phyloP scores from a whole-genome alignment of 1,140 invertebrate species.

The Hylaeus volcanicus region DNA sequence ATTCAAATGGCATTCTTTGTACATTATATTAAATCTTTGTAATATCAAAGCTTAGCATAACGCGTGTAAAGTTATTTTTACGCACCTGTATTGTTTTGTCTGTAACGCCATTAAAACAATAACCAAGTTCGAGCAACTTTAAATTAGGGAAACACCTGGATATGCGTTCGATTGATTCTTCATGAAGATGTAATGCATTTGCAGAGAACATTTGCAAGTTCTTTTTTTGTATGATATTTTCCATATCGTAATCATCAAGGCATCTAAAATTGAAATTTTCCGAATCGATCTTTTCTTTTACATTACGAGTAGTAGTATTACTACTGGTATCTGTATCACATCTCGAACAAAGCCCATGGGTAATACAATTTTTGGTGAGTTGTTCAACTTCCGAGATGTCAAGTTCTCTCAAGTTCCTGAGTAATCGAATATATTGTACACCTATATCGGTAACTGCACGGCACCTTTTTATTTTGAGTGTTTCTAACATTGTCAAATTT shows the following conservation, averaged over 20 bases:
- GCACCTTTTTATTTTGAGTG: constrained; percentile 83
- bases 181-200: constrained; percentile 83
- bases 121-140: constrained; percentile 84
- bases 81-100: constrained; percentile 82
- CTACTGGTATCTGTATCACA: constrained; percentile 50
- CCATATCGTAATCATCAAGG: too few relatives aligned
- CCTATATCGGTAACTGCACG: constrained; percentile 83
- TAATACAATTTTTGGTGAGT: constrained; percentile 83
- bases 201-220: constrained; percentile 82
- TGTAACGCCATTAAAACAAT: constrained; percentile 85
- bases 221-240: constrained; percentile 11
- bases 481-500: constrained; percentile 81
- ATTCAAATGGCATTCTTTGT: neutral
- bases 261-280: constrained; percentile 14
- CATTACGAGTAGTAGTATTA: too few relatives aligned
- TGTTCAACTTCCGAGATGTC: constrained; percentile 86
- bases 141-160: constrained; percentile 82
- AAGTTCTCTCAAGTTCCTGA: constrained; percentile 82
- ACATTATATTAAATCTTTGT: neutral
- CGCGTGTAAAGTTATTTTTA: neutral
- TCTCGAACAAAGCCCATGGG: constrained; percentile 77
- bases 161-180: constrained; percentile 82
- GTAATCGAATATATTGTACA: constrained; percentile 79
- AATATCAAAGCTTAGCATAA: neutral
- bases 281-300: neutral